These are phyloP conservation scores for Xyliphius kryptos DNA, from an alignment of 2,113 vertebrate genomes.

Conservation along the genomic window DNA sequence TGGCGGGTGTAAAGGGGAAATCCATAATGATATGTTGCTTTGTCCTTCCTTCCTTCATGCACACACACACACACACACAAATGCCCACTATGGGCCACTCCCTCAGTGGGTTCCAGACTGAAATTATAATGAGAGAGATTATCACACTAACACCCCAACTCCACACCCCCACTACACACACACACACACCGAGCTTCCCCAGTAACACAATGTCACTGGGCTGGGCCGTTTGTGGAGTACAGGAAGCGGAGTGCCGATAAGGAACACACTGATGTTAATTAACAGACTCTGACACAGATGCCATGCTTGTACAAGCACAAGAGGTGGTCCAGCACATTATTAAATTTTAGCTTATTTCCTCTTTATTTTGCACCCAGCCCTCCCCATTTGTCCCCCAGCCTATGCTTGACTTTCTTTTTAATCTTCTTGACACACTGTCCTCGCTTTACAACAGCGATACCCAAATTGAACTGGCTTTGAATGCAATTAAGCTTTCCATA, in stretches of 20 bases:
- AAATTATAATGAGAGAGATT: conserved; percentile 74
- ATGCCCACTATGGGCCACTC: conserved; percentile 44
- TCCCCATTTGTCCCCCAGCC: conserved; percentile 45
- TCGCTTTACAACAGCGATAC: conserved; percentile 51
- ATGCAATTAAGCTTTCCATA: conserved; percentile 60
- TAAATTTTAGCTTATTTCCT: conserved; percentile 70
- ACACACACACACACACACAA: not conserved
- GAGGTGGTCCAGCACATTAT: conserved; percentile 73
- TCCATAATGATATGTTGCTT: too few species aligned
- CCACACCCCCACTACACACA: conserved; percentile 35
- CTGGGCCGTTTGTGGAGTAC: conserved; percentile 59
- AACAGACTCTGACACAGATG: conserved; percentile 78
- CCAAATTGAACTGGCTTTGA: conserved; percentile 48
- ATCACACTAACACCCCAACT: conserved; percentile 59
- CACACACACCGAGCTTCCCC: too few species aligned
- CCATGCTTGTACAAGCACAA: conserved; percentile 65
- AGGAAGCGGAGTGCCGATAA: conserved; percentile 66
- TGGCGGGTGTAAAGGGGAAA: too few species aligned
- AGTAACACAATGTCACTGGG: conserved; percentile 53
- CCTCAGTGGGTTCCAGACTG: conserved; percentile 60
- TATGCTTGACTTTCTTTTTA: conserved; percentile 55
- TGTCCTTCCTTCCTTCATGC: too few species aligned
- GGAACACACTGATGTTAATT: conserved; percentile 75
- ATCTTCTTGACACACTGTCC: conserved; percentile 64
- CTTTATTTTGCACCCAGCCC: conserved; percentile 50